Evolutionary conservation across 2,113 vertebrate species (phyloP), one percentile per base, ranked within the genome.

Genomic region (Stictonetta naevosa): DNA sequence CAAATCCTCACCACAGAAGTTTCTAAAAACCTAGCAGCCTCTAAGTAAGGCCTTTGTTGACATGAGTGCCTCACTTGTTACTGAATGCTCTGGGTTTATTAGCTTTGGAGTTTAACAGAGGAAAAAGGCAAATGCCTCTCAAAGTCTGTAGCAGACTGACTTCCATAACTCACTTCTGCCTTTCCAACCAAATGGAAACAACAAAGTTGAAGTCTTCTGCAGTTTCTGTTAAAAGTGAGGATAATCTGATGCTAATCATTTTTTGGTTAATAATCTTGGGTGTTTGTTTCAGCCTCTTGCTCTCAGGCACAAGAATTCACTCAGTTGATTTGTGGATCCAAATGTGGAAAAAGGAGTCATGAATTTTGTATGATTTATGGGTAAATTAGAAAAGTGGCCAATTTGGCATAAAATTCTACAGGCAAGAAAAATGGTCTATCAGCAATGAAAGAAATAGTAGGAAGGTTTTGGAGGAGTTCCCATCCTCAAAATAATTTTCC

Each of bases 21-120:
- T 96, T 91, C 95, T 89, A 77, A 95, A 95, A 89, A 90, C 91
- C 88, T 92, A 58, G 59, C 84, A 6, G 53, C 60, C 58, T 91
- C 85, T 91, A 66, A 86, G 96, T 94, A 96, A 97, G 96, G 91
- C 90, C 96, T 97, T 97, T 97, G 97, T 97, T 96, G 95, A 96
- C 93, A 90, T 96, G 91, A 96, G 94, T 96, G 88, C 94, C 96
- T 95, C 83, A 33, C 85, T 72, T 94, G 93, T 73, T 81, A 52
- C 64, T 53, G 86, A 95, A 94, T 88, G 95, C 81, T 56, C 74
- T 0, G 11, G 60, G 85, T 96, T 85, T 91, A 92, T 93, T 90
- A 94, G 96, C 91, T 96, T 82, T 83, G 91, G 95, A 94, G 92
- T 95, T 95, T 92, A 94, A 91, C 17, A 14, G 85, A 46, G 53